Conservation (phyloP, 2,888 invertebrate species). For the Icerya purchasi region DNA sequence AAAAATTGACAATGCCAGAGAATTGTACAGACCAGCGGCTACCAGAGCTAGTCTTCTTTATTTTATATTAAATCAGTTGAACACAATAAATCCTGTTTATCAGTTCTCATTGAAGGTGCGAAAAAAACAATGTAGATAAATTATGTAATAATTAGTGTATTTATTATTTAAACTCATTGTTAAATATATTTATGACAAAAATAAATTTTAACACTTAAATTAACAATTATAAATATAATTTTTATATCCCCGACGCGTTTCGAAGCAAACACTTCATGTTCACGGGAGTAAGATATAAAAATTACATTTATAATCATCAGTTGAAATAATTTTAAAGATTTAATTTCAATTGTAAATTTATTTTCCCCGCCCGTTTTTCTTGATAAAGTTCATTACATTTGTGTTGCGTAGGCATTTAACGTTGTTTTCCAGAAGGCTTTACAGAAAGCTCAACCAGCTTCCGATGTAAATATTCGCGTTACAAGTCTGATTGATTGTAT, state of each 20-base stretch:
- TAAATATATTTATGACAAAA: too few relatives aligned
- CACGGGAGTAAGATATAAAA: too few relatives aligned
- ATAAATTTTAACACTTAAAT: too few relatives aligned
- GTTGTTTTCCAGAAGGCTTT: constrained; percentile 96
- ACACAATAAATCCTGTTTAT: constrained; percentile 90
- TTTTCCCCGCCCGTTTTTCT: not conserved
- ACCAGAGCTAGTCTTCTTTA: constrained; percentile 81
- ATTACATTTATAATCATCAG: too few relatives aligned
- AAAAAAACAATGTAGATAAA: too few relatives aligned
- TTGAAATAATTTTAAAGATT: too few relatives aligned
- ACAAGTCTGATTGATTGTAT: constrained; percentile 82
- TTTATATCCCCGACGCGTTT: too few relatives aligned
- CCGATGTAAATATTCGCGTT: constrained; percentile 55
- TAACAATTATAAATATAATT: too few relatives aligned
- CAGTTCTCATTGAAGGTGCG: constrained; percentile 92
- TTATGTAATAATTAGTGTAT: too few relatives aligned
- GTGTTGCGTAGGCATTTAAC: constrained; percentile 69
- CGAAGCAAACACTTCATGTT: too few relatives aligned
- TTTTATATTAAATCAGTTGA: constrained; percentile 84
- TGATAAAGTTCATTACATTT: not conserved
- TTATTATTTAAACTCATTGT: too few relatives aligned
- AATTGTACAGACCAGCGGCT: constrained; percentile 71
- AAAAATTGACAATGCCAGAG: constrained; percentile 81
- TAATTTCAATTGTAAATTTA: not conserved
- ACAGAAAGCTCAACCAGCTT: constrained; percentile 60